A percentile compares a stretch with the other conserved stretches of the same genome.
Conservation (phyloP, 2,113 vertebrate genomes). For the Cnemophilus loriae region DNA sequence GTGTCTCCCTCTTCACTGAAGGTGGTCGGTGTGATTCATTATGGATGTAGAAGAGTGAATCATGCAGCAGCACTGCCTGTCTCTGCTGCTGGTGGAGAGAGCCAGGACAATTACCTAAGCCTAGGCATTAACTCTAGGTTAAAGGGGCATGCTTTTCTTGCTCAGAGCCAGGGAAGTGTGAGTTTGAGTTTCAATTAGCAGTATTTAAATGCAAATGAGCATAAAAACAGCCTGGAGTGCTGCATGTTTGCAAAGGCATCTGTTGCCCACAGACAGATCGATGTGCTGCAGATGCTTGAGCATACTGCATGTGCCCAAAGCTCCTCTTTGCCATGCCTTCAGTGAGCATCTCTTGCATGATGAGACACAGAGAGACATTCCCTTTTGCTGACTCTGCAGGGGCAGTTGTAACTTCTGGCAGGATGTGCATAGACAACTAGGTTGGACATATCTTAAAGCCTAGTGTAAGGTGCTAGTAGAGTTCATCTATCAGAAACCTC, state of each 20-base stretch:
- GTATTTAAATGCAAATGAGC: not conserved
- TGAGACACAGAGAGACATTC: not conserved
- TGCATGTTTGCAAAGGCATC: not conserved
- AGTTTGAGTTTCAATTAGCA: slow-evolving; percentile 16
- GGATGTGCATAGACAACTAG: not conserved
- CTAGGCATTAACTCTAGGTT: not conserved
- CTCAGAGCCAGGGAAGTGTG: not conserved
- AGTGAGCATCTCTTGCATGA: not conserved
- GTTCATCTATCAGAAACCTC: not conserved
- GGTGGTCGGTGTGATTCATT: not conserved
- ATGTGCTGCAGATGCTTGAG: not conserved
- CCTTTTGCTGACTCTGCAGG: not conserved
- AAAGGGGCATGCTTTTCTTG: not conserved
- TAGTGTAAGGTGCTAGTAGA: not conserved
- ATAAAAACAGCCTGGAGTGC: not conserved
- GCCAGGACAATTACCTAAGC: not conserved
- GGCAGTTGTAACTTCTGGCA: not conserved
- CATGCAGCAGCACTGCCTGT: not conserved
- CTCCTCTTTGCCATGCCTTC: not conserved
- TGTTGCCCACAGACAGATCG: not conserved
- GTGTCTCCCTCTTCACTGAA: not conserved
- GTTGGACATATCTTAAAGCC: not conserved
- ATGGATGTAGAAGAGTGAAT: not conserved
- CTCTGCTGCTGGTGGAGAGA: not conserved
- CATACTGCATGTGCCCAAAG: not conserved